Base-by-base conservation (phyloP, 2,888 invertebrate genomes). In the Xestia ashworthii region DNA sequence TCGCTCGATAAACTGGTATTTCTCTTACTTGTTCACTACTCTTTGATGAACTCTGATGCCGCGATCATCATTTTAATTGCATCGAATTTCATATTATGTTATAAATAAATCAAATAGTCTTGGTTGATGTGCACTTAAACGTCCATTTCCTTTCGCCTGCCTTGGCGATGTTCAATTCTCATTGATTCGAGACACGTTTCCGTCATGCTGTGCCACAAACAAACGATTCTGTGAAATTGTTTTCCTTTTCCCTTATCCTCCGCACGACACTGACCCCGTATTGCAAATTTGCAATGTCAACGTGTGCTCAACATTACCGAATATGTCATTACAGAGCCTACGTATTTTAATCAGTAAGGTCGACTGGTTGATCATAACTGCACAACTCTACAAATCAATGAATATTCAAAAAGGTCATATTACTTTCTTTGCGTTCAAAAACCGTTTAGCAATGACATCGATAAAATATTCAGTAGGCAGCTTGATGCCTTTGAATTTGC, bases 211-310 rank as follows among this genome's bases (percentile, higher is more conserved):
- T 73, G 69, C 90, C 85, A 89, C 88, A 89, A 87, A 89, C 87
- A 88, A 89, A 91, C 88, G 90, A 90, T 91, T 92, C 90, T 89
- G 91, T 92, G 91, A 92, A 93, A 93, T 92, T 89, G 89, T 93
- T 94, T 94, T 94, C 93, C 93, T 92, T 88, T 86, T 84, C 86
- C 77, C 71, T 84, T 90, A 92, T 90, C 92, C 90, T 91, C 87
- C 58, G 83, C 85, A 72, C 74, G 94, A 92, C 95, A 95, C 94
- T 95, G 95, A 95, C 95, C 95, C 87, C 92, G 81, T 93, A 93
- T 88, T 88, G 88, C n/a, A n/a, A n/a, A n/a, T n/a, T n/a, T n/a
- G n/a, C 95, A 95, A 95, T 94, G 95, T 88, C 93, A 90, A 90
- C 92, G 79, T 89, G 90, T 90, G 87, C 83, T 74, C 87, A 86